Conservation (phyloP, 2,113 vertebrate genomes). For the Pao palembangensis region DNA sequence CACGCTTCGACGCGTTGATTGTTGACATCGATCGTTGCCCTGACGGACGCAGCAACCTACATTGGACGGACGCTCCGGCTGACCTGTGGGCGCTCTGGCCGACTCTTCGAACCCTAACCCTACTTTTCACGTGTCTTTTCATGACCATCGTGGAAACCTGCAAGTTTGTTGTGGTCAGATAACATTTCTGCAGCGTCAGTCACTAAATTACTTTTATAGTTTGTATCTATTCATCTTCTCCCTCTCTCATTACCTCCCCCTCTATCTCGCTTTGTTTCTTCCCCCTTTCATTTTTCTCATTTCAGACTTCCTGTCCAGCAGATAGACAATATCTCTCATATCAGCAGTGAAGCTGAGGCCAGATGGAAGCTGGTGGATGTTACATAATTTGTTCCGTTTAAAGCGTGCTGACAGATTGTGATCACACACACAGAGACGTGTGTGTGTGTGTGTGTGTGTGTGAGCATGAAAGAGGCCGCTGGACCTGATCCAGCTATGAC, state of each 20-base stretch:
- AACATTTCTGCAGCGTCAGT: background rate
- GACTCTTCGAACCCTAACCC: too few species aligned
- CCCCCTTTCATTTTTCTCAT: background rate
- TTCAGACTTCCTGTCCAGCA: background rate
- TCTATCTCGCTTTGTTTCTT: background rate
- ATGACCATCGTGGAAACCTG: too few species aligned
- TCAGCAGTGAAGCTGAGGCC: slow-evolving; percentile 5
- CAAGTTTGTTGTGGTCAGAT: too few species aligned
- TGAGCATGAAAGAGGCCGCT: background rate
- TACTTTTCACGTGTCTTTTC: too few species aligned
- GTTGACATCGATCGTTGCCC: too few species aligned
- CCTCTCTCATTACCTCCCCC: background rate
- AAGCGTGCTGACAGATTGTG: background rate
- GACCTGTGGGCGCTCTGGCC: too few species aligned
- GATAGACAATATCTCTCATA: slow-evolving; percentile 2
- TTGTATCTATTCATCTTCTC: background rate
- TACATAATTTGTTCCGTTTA: slow-evolving; percentile 12
- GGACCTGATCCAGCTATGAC: slow-evolving; percentile 10
- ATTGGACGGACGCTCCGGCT: too few species aligned
- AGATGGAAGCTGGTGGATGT: slow-evolving; percentile 8
- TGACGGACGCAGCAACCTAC: too few species aligned
- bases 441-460: slow-evolving; percentile 1
- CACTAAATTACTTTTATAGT: too few species aligned
- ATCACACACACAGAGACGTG: background rate
- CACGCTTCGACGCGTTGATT: too few species aligned